Evolutionary conservation across 1,140 invertebrate species (phyloP).

Genomic region (Bombus waltoni): DNA sequence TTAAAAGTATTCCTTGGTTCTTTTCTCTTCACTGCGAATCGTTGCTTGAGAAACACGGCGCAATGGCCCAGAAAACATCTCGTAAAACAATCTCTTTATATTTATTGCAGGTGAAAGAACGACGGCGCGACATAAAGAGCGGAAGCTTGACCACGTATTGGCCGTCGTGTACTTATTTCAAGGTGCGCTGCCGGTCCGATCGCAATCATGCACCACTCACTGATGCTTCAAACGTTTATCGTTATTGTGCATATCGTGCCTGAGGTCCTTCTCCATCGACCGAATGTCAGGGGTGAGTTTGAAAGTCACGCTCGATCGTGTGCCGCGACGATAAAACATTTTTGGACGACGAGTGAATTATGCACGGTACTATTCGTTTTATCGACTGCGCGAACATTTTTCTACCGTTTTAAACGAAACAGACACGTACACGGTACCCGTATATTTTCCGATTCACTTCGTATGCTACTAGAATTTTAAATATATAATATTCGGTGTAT

Average conservation of each 20-base stretch:
- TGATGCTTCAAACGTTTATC: conserved; percentile 64
- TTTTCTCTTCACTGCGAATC: too few relatives aligned
- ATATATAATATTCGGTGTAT: background rate
- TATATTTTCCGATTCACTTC: background rate
- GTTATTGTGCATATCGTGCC: conserved; percentile 50
- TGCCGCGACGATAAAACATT: background rate
- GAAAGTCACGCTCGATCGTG: background rate
- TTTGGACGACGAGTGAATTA: background rate
- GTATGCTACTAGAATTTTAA: background rate
- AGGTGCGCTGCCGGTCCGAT: conserved; percentile 38
- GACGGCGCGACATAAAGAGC: conserved; percentile 13
- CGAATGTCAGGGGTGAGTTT: conserved; percentile 63
- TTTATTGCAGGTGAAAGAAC: conserved; percentile 10
- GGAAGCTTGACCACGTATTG: background rate
- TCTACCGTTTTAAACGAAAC: too few relatives aligned
- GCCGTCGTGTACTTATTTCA: conserved; percentile 23
- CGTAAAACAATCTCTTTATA: background rate
- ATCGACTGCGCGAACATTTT: background rate
- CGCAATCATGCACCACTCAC: conserved; percentile 60
- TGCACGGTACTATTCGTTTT: background rate
- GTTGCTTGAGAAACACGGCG: too few relatives aligned
- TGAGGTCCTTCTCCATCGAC: conserved; percentile 38
- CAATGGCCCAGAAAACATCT: background rate
- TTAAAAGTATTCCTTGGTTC: too few relatives aligned
- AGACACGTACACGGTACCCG: too few relatives aligned